These are phyloP conservation scores for Atrina japonica DNA, from an alignment of 2,888 invertebrate species.

Conservation along the genomic window DNA sequence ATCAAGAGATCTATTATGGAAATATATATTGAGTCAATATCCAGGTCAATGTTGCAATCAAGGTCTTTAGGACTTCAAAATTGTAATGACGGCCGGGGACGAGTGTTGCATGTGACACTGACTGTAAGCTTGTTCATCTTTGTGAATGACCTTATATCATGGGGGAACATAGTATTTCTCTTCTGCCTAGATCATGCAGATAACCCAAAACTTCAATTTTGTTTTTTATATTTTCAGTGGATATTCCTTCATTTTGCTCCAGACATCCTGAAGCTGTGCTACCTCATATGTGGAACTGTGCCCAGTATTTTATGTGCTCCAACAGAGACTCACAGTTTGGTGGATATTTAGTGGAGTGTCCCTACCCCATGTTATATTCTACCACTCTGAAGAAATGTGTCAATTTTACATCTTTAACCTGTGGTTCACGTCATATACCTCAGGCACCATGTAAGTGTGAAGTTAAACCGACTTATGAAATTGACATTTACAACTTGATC, in stretches of 20 bases:
- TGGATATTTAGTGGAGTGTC: slow-evolving; percentile 56
- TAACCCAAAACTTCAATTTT: too few species aligned
- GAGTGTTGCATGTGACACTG: too few species aligned
- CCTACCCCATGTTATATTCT: slow-evolving; percentile 56
- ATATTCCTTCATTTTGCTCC: slow-evolving; percentile 49
- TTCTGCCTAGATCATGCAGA: too few species aligned
- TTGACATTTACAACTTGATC: too few species aligned
- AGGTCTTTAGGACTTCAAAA: too few species aligned
- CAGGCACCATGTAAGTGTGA: slow-evolving; percentile 58
- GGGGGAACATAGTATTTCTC: too few species aligned
- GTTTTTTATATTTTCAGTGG: slow-evolving; percentile 43
- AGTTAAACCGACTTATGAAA: not conserved
- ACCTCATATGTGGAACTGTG: slow-evolving; percentile 53
- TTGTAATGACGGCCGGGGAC: too few species aligned
- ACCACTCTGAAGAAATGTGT: slow-evolving; percentile 45
- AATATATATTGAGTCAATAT: too few species aligned
- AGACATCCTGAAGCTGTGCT: slow-evolving; percentile 42
- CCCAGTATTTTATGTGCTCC: slow-evolving; percentile 56
- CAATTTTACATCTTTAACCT: slow-evolving; percentile 52
- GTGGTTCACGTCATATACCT: slow-evolving; percentile 55
- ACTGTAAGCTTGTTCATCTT: too few species aligned
- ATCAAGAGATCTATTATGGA: too few species aligned
- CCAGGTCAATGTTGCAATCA: too few species aligned
- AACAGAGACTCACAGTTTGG: slow-evolving; percentile 45
- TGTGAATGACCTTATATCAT: too few species aligned